Percentiles rank a stretch among this genome's conserved stretches.
phyloP scores from a whole-genome alignment of 1,140 invertebrate genomes.

The Zaprionus capensis region DNA sequence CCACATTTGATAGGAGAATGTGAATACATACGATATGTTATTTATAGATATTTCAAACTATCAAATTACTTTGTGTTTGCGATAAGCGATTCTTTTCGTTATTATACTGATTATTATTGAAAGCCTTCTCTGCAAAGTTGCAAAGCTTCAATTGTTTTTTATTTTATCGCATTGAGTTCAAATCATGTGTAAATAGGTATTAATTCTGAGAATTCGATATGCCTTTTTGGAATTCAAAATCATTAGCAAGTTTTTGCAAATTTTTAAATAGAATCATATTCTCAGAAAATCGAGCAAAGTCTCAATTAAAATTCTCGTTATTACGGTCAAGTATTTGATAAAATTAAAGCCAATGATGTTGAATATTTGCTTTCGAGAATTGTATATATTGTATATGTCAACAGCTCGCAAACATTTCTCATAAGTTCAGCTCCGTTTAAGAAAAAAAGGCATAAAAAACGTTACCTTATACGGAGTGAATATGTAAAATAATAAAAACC shows the following conservation, averaged over 20 bases:
- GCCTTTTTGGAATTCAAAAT: neutral
- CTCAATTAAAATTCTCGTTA: too few relatives aligned
- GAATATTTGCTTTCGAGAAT: too few relatives aligned
- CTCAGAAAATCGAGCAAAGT: too few relatives aligned
- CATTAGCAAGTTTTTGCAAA: neutral
- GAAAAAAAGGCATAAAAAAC: too few relatives aligned
- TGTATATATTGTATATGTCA: too few relatives aligned
- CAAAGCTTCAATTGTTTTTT: slow-evolving; percentile 5
- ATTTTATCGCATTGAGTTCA: neutral
- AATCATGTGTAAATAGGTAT: neutral
- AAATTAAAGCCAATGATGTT: too few relatives aligned
- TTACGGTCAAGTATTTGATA: too few relatives aligned
- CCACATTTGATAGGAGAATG: neutral
- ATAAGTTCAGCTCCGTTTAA: too few relatives aligned
- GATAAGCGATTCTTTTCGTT: neutral
- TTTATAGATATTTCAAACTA: neutral
- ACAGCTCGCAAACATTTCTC: too few relatives aligned
- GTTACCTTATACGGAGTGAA: too few relatives aligned
- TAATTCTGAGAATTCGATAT: neutral
- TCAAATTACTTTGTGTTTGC: neutral
- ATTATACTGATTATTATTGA: neutral
- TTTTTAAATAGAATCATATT: too few relatives aligned
- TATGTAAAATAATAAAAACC: too few relatives aligned
- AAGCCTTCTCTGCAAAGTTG: neutral
- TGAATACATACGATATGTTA: neutral